Conservation (phyloP, 2,888 invertebrate species). For the Netelia fuscicornis region DNA sequence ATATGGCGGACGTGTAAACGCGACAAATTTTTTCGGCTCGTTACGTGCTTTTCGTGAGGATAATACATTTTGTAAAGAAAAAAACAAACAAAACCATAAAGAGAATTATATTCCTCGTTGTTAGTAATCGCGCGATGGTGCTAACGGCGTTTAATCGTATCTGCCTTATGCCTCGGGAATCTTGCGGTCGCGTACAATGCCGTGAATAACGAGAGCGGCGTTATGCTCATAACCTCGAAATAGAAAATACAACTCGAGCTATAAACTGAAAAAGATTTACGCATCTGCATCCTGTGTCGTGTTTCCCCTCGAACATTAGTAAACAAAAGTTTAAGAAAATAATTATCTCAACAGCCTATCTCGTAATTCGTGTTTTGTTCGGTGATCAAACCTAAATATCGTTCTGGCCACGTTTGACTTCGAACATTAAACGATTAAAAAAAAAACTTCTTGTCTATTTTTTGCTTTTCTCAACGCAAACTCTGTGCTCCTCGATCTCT, state of each 20-base stretch:
- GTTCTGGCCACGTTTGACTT: conserved; percentile 35
- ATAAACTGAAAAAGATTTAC: not conserved
- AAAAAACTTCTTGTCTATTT: not conserved
- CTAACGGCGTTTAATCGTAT: conserved; percentile 2
- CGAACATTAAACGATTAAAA: not conserved
- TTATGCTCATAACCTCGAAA: conserved; percentile 61
- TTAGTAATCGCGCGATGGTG: conserved; percentile 4
- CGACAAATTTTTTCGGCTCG: not conserved
- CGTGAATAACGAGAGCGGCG: conserved; percentile 58
- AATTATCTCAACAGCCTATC: not conserved
- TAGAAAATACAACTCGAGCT: not conserved
- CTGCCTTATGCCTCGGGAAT: conserved; percentile 43
- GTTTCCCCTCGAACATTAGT: not conserved
- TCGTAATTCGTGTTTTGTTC: not conserved
- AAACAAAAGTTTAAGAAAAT: not conserved
- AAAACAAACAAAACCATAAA: not conserved
- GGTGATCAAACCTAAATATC: not conserved
- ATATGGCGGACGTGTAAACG: conserved; percentile 1
- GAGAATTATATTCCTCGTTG: not conserved
- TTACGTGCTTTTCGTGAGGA: not conserved
- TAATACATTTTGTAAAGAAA: not conserved
- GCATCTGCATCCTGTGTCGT: not conserved
- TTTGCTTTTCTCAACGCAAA: not conserved
- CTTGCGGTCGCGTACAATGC: conserved; percentile 37
- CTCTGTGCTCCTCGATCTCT: not conserved